phyloP scores from a whole-genome alignment of 1,140 invertebrate species.

The Yoshiicerus persimilis region DNA sequence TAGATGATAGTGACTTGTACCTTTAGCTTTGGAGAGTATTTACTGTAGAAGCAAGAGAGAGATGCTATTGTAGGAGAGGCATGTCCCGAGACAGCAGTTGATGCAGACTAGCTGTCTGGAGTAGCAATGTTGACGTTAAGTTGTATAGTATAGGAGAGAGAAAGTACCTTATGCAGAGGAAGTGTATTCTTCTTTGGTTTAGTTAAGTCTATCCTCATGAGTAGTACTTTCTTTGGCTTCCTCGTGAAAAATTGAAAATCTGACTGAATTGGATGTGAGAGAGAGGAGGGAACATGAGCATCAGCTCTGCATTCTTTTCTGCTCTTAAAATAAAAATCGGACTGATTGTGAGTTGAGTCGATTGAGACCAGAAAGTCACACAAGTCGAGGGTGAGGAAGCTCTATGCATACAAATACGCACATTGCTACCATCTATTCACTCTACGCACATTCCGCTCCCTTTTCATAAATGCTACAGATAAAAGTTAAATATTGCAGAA shows the following conservation, averaged over 20 bases:
- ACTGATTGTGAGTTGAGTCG: background rate
- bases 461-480: background rate
- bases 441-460: background rate
- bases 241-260: background rate
- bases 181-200: background rate
- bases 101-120: background rate
- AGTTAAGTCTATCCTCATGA: background rate
- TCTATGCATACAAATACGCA: too few species aligned
- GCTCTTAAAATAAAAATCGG: background rate
- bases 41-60: too few species aligned
- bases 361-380: background rate
- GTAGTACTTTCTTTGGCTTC: background rate
- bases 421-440: too few species aligned
- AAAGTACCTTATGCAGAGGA: too few species aligned
- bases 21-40: too few species aligned
- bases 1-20: too few species aligned
- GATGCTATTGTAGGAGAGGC: too few species aligned
- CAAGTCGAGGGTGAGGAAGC: too few species aligned
- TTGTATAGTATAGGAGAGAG: background rate
- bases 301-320: background rate
- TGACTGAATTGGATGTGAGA: background rate
- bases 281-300: background rate
- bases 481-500: background rate
- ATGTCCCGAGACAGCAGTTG: background rate
- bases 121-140: background rate